A percentile compares a stretch with the other conserved stretches of the same genome.
These are phyloP conservation scores for Zeus faber DNA, from an alignment of 2,113 vertebrate species.

Conservation along the genomic window DNA sequence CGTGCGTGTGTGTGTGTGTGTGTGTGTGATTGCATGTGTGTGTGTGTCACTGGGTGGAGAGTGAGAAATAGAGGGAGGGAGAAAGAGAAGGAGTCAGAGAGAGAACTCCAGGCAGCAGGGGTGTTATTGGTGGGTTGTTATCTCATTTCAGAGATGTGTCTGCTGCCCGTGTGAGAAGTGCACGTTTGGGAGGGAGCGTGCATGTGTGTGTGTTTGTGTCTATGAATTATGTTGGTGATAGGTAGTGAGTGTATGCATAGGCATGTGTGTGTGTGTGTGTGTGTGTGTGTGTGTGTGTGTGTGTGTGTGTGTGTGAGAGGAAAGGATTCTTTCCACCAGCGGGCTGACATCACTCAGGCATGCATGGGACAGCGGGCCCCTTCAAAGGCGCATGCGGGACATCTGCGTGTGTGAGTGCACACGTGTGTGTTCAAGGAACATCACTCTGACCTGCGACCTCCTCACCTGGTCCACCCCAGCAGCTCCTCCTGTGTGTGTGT, in stretches of 20 bases:
- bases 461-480: no score
- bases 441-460: no score
- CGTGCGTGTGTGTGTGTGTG: constrained; percentile 21
- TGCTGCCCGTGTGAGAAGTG: no score
- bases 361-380: constrained; percentile 51
- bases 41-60: constrained; percentile 2
- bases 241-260: constrained; percentile 8
- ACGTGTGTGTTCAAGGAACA: no score
- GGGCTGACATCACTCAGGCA: constrained; percentile 69
- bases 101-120: background rate
- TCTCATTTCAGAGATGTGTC: no score
- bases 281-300: constrained; percentile 22
- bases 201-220: constrained; percentile 14
- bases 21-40: constrained; percentile 12
- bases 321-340: constrained; percentile 73
- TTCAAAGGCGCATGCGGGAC: constrained; percentile 62
- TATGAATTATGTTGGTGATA: no score
- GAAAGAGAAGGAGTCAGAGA: background rate
- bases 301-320: constrained; percentile 22
- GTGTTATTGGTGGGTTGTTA: no score
- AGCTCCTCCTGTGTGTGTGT: background rate
- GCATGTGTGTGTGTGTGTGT: constrained; percentile 6
- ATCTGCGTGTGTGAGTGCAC: constrained; percentile 23
- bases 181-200: background rate
- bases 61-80: constrained; percentile 22